These are phyloP conservation scores for Ficedula albicollis DNA, from an alignment of 2,797 vertebrate species.

Conservation along the genomic window DNA sequence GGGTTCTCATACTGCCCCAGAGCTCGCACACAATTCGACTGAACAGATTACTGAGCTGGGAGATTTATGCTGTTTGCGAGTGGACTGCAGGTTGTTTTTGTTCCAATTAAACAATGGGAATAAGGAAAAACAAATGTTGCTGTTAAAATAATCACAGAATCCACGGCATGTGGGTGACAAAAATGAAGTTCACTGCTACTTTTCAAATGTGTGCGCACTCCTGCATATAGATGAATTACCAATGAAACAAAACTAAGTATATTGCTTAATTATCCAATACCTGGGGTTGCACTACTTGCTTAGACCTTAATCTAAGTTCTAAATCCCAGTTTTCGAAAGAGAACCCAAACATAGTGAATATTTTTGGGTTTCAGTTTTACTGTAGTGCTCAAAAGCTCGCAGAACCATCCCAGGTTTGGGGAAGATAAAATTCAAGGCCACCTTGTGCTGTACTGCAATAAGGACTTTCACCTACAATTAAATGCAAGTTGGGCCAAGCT, in stretches of 20 bases:
- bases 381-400: neutral
- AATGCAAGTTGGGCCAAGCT: neutral
- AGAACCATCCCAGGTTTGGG: neutral
- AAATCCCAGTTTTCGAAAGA: neutral
- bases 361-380: neutral
- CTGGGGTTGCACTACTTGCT: neutral
- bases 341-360: neutral
- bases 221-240: neutral
- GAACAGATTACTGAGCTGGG: neutral
- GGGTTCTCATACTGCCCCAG: conserved; percentile 45
- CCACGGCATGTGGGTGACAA: neutral
- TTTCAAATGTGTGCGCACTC: neutral
- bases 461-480: neutral
- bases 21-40: conserved; percentile 9
- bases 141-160: conserved; percentile 15
- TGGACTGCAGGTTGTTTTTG: conserved; percentile 45
- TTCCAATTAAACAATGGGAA: conserved; percentile 60
- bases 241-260: neutral
- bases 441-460: neutral
- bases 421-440: neutral
- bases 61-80: conserved; percentile 60
- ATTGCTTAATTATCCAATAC: neutral
- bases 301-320: neutral
- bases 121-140: conserved; percentile 30
- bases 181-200: neutral